Evolutionary conservation across 2,797 vertebrate genomes (phyloP), one percentile per base, ranked within the genome.

Genomic region (Peromyscus aztecus): DNA sequence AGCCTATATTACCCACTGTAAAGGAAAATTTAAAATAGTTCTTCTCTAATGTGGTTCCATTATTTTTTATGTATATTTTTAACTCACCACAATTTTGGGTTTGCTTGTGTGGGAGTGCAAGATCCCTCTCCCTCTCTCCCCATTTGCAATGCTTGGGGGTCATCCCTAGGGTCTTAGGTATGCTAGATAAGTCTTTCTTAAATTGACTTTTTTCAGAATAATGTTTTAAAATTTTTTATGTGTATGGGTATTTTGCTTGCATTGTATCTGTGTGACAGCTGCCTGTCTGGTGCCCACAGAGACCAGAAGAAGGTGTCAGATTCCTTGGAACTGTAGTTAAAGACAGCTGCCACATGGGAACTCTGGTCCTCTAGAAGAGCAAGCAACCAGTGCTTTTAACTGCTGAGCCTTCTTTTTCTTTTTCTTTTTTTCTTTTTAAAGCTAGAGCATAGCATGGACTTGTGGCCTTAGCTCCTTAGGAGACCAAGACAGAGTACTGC

Each of bases 1-100:
- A 61, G 14, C 59, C 27, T 40, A 59, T 80, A 69, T n/a, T 46
- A 43, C 37, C 46, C 65, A 67, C 52, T 92, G 17, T 75, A 75
- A 90, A 76, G 49, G 81, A 92, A 89, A 52, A 43, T 65, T 94
- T 93, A 59, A 27, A 49, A 12, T 71, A 23, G 37, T 67, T 78
- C 19, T 93, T 21, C 52, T 52, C 52, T 55, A 82, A 69, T 43
- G 85, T 11, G 55, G 49, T 89, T 92, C 13, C 31, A 6, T 63
- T 83, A n/a, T n/a, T 78, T 78, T 80, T 55, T 80, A 21, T 61
- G 11, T 84, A 27, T 37, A 82, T 82, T 82, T 65, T 94, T 93
- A 59, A 27, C 59, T 2, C 40, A 14, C 24, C 23, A 71, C 52
- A 93, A 23, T 81, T 89, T 89, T 61, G 16, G 57, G 57, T 95